Conservation (phyloP, 2,113 vertebrate genomes). For the Octodon degus region DNA sequence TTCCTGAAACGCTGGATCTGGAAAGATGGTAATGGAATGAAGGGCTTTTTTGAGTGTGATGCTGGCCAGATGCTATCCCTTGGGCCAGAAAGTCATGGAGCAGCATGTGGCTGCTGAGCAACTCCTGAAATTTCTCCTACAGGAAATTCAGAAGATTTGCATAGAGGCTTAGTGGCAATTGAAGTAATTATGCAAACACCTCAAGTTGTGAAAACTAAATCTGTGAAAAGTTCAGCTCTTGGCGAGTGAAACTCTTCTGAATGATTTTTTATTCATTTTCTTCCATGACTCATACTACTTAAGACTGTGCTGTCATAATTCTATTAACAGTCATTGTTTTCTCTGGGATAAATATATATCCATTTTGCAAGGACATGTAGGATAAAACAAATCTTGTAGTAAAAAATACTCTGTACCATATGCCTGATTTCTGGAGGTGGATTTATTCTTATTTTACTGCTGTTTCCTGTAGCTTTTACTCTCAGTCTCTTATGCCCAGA, state of each 20-base stretch:
- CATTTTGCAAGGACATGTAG: slow-evolving; percentile 50
- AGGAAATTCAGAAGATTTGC: slow-evolving; percentile 61
- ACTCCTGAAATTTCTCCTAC: slow-evolving; percentile 9
- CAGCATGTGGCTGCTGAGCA: neutral
- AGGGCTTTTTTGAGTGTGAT: neutral
- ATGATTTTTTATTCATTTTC: slow-evolving; percentile 21
- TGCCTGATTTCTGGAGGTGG: slow-evolving; percentile 65
- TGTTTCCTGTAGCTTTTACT: slow-evolving; percentile 58
- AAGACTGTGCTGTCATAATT: slow-evolving; percentile 56
- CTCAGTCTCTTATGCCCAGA: neutral
- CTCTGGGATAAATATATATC: slow-evolving; percentile 63
- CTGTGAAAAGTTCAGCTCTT: slow-evolving; percentile 17
- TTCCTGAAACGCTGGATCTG: neutral
- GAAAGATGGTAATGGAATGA: neutral
- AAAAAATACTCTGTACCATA: slow-evolving; percentile 48
- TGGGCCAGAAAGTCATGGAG: neutral
- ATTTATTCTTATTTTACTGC: slow-evolving; percentile 24
- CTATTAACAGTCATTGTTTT: slow-evolving; percentile 66
- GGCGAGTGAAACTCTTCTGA: slow-evolving; percentile 61
- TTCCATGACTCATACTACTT: slow-evolving; percentile 65
- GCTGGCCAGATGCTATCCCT: neutral
- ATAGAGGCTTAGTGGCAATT: neutral
- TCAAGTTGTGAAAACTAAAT: slow-evolving; percentile 9
- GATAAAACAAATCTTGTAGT: slow-evolving; percentile 58
- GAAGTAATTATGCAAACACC: slow-evolving; percentile 38